A percentile compares a stretch with the other conserved stretches of the same genome.
phyloP scores from a whole-genome alignment of 30 jellyfish, hydroid and myxozoan species.

The Aurelia coerulea region DNA sequence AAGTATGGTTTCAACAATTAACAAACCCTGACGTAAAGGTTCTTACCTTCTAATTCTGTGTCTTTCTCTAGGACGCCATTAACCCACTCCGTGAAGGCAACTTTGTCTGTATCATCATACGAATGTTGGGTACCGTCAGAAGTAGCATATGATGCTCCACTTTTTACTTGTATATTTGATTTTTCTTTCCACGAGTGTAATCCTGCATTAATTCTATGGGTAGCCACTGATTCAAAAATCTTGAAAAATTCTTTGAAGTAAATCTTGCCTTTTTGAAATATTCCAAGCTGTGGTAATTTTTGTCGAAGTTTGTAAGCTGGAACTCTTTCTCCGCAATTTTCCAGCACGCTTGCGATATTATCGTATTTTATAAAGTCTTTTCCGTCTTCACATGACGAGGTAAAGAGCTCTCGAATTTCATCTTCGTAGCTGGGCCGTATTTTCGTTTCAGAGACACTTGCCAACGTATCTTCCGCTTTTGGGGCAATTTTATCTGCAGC shows the following conservation, averaged over 20 bases:
- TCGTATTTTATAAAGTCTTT: constrained; percentile 7
- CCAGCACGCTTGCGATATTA: constrained; percentile 21
- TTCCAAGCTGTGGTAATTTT: constrained; percentile 10
- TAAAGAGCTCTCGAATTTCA: constrained; percentile 24
- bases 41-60: constrained; percentile 42
- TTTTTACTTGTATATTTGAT: constrained; percentile 20
- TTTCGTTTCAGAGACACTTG: neutral
- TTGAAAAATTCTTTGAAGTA: constrained; percentile 29
- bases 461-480: neutral
- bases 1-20: too few species aligned
- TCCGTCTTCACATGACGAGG: constrained; percentile 30
- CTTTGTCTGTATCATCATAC: constrained; percentile 54
- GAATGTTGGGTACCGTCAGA: constrained; percentile 80
- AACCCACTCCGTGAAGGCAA: constrained; percentile 75
- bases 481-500: too few species aligned
- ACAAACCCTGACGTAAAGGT: too few species aligned
- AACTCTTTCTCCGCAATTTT: constrained; percentile 49
- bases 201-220: neutral
- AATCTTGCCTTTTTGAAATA: constrained; percentile 5
- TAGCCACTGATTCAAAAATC: constrained; percentile 18
- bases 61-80: constrained; percentile 33
- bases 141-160: constrained; percentile 37
- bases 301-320: constrained; percentile 73
- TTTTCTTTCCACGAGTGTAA: constrained; percentile 9
- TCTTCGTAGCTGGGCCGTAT: neutral